A percentile compares a stretch with the other conserved stretches of the same genome.
Conservation (phyloP, 2,113 vertebrate species). For the Larimichthys polyactis region DNA sequence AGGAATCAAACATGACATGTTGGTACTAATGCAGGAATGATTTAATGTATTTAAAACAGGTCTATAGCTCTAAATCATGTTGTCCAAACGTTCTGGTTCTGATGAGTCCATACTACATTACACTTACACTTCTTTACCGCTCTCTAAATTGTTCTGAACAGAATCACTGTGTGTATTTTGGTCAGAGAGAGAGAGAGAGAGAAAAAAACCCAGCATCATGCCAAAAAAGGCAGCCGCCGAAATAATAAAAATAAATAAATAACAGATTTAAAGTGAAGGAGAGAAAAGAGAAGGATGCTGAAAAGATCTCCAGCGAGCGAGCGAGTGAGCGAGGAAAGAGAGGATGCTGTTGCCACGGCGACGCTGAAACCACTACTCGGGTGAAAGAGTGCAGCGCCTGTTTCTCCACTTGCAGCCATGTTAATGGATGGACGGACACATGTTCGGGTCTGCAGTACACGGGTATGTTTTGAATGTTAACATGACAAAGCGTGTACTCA, state of each 20-base stretch:
- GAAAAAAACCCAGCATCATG: too few species aligned
- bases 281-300: background rate
- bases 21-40: background rate
- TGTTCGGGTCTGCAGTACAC: background rate
- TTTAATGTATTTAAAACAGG: background rate
- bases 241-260: background rate
- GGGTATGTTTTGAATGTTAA: background rate
- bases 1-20: background rate
- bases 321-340: constrained; percentile 3
- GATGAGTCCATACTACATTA: too few species aligned
- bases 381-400: background rate
- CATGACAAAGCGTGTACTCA: background rate
- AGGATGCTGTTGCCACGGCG: constrained; percentile 61
- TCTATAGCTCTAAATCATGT: background rate
- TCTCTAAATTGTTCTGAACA: background rate
- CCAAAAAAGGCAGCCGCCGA: background rate
- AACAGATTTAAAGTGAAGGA: background rate
- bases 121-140: background rate
- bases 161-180: background rate
- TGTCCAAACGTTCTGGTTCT: background rate
- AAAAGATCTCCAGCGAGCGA: background rate
- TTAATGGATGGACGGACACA: constrained; percentile 9
- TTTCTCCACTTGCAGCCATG: constrained; percentile 2
- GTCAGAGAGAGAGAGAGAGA: background rate
- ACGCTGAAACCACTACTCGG: background rate